Evolutionary conservation across 2,888 invertebrate genomes (phyloP).

Genomic region (Meteorus cinctellus): DNA sequence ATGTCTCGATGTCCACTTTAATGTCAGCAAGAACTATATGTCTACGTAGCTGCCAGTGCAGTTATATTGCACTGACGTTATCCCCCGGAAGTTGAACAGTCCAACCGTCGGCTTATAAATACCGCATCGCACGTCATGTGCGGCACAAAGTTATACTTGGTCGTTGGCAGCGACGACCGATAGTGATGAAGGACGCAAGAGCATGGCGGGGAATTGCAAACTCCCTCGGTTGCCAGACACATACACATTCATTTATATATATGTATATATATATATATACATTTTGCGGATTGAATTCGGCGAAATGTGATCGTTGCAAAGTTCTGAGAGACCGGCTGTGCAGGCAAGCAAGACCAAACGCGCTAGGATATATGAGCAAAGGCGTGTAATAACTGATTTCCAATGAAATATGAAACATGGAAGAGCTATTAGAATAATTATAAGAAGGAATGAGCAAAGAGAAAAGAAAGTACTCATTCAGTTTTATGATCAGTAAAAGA

Average conservation of each 20-base stretch:
- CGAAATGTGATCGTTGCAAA: conserved; percentile 46
- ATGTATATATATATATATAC: conserved; percentile 36
- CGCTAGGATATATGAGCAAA: conserved; percentile 12
- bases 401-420: background rate
- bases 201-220: conserved; percentile 16
- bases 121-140: conserved; percentile 28
- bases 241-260: background rate
- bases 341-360: conserved; percentile 10
- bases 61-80: conserved; percentile 25
- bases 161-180: conserved; percentile 20
- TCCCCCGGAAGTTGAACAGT: conserved; percentile 38
- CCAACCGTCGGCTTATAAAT: conserved; percentile 38
- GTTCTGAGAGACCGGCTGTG: conserved; percentile 39
- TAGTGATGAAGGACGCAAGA: conserved; percentile 40
- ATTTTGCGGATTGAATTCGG: conserved; percentile 29
- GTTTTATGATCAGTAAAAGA: too few relatives aligned
- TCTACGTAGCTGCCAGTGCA: conserved; percentile 21
- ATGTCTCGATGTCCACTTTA: conserved; percentile 10
- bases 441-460: background rate
- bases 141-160: conserved; percentile 25
- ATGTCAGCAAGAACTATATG: conserved; percentile 26
- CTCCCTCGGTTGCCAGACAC: conserved; percentile 26
- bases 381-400: background rate
- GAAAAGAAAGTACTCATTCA: background rate
- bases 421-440: conserved; percentile 8